phyloP scores from a whole-genome alignment of 1,140 invertebrate genomes.

The Plutomurus gul region DNA sequence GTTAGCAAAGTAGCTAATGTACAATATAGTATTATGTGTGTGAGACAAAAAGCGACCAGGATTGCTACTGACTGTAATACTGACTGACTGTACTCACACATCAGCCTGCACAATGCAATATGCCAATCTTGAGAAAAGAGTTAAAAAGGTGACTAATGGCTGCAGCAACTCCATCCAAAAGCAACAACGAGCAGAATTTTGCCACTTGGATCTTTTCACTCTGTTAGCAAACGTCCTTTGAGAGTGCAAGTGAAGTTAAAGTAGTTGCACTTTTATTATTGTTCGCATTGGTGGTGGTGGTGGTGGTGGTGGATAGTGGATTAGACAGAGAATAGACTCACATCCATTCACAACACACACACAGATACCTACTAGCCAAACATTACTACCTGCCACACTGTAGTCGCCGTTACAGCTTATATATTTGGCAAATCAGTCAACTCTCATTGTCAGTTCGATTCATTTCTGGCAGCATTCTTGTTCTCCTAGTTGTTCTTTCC shows the following conservation, averaged over 20 bases:
- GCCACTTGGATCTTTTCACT: slow-evolving; percentile 21
- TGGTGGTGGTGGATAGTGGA: neutral
- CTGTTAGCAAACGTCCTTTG: neutral
- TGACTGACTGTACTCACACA: no score
- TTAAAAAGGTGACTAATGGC: neutral
- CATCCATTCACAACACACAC: no score
- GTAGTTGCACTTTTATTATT: neutral
- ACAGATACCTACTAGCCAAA: neutral
- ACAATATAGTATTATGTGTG: no score
- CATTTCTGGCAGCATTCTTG: neutral
- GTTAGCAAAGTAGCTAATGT: no score
- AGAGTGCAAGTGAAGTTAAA: slow-evolving; percentile 2
- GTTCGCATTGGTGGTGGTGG: neutral
- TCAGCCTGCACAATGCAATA: no score
- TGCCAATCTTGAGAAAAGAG: neutral
- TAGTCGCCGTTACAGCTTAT: neutral
- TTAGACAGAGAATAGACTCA: no score
- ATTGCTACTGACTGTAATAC: no score
- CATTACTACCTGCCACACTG: neutral
- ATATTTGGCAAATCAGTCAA: slow-evolving; percentile 12
- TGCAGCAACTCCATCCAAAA: neutral
- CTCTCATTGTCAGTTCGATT: neutral
- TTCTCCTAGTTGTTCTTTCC: neutral
- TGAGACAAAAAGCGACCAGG: no score
- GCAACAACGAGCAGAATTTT: neutral